Conservation (phyloP, 2,113 vertebrate species). For the Mesoclemmys tuberculata region DNA sequence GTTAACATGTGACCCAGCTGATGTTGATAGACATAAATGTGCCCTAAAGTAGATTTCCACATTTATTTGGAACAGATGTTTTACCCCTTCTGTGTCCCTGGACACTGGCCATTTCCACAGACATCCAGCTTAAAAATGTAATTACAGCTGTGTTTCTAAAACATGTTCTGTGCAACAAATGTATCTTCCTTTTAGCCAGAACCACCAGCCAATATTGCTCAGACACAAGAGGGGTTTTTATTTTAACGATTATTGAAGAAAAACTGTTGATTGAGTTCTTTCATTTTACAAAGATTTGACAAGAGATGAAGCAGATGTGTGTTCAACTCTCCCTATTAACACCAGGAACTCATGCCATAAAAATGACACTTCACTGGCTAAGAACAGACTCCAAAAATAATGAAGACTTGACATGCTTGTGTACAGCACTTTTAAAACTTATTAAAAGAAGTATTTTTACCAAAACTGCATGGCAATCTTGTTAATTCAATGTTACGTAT, state of each 20-base stretch:
- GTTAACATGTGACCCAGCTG: constrained; percentile 61
- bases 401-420: neutral
- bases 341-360: neutral
- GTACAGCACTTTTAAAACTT: neutral
- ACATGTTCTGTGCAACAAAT: constrained; percentile 1
- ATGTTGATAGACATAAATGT: constrained; percentile 45
- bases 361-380: neutral
- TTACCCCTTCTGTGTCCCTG: constrained; percentile 40
- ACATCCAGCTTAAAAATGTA: constrained; percentile 24
- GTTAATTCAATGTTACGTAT: neutral
- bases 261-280: neutral
- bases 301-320: neutral
- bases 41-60: constrained; percentile 53
- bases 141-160: constrained; percentile 19
- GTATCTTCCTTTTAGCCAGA: neutral
- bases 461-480: neutral
- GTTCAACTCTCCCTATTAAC: neutral
- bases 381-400: neutral
- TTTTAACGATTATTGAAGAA: neutral
- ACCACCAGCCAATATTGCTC: neutral
- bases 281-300: neutral
- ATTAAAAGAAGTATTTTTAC: neutral
- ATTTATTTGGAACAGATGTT: constrained; percentile 66
- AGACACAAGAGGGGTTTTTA: neutral
- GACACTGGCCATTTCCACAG: constrained; percentile 34